These are phyloP conservation scores for Salarias fasciatus DNA, from an alignment of 2,797 vertebrate species.

Conservation along the genomic window DNA sequence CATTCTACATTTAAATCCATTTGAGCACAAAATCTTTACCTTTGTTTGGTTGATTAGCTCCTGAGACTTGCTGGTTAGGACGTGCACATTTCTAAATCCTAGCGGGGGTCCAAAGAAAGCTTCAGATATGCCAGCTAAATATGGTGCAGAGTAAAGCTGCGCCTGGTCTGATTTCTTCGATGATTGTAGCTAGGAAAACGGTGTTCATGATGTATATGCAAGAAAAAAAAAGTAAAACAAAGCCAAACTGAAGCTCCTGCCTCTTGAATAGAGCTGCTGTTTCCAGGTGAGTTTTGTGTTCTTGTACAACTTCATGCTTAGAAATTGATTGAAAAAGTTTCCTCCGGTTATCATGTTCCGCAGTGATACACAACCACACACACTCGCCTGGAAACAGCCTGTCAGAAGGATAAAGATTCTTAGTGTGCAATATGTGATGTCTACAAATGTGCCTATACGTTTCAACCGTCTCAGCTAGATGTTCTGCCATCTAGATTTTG, in stretches of 20 bases:
- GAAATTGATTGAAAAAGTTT: slow-evolving; percentile 1
- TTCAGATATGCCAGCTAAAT: slow-evolving; percentile 32
- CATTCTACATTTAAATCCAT: slow-evolving; percentile 5
- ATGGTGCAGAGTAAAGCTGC: slow-evolving; percentile 52
- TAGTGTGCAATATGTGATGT: slow-evolving; percentile 78
- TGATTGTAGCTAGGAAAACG: slow-evolving; percentile 45
- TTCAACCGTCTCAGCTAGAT: slow-evolving; percentile 50
- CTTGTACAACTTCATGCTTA: not conserved
- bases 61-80: slow-evolving; percentile 51
- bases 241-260: slow-evolving; percentile 50
- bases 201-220: slow-evolving; percentile 61
- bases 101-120: slow-evolving; percentile 46
- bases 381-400: slow-evolving; percentile 28
- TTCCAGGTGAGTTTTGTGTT: slow-evolving; percentile 20
- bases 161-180: slow-evolving; percentile 60
- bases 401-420: slow-evolving; percentile 29
- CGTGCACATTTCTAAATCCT: slow-evolving; percentile 55
- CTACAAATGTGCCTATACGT: slow-evolving; percentile 76
- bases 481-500: slow-evolving; percentile 49
- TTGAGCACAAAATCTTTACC: slow-evolving; percentile 48
- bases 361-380: slow-evolving; percentile 3
- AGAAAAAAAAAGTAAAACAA: slow-evolving; percentile 20
- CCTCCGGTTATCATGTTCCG: slow-evolving; percentile 2
- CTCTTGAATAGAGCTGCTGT: slow-evolving; percentile 43
- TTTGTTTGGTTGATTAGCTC: slow-evolving; percentile 43